Evolutionary conservation across 2,797 vertebrate species (phyloP), one percentile per base, ranked within the genome.

Genomic region (Onychomys torridus): DNA sequence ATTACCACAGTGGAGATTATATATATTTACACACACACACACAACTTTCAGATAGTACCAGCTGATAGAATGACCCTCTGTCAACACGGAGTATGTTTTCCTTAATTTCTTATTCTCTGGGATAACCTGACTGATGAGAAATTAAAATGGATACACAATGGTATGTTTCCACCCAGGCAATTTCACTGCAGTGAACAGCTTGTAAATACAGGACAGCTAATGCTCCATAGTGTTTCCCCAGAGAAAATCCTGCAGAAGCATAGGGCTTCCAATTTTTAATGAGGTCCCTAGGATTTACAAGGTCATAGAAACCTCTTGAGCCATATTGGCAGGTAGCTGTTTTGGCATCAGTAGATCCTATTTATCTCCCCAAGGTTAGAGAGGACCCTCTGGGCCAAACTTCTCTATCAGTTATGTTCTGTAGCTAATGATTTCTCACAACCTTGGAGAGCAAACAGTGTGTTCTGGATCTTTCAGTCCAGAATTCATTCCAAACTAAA

Each of bases 231-330:
- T 21, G 25, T 40, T 88, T 57, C 34, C 29, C 11, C 43, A 61
- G 34, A 3, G 34, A 49, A 89, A 94, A 52, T 34, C 2, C 14
- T 71, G 34, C 13, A 17, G 88, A 77, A 75, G 9, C 52, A 43
- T 7, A 23, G 5, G 16, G 67, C 57, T 83, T 82, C 25, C 6
- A 7, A 32, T 14, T 82, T 96, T 89, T 90, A 94, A 90, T 90
- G 46, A 96, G 67, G 78, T 82, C 83, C 40, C 90, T 81, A 91
- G 84, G 71, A 87, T 89, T 75, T 95, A 14, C 14, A 32, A 27
- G 13, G 21, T 71, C 55, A 63, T 55, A 82, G 63, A 67, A 73
- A 25, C 19, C 82, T 40, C 52, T 65, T 67, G 83, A 73, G 82
- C 57, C 81, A 84, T 86, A 59, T 75, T 65, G 83, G 6, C 65